Conservation (phyloP, 1,140 invertebrate genomes). For the Hyles vespertilio region DNA sequence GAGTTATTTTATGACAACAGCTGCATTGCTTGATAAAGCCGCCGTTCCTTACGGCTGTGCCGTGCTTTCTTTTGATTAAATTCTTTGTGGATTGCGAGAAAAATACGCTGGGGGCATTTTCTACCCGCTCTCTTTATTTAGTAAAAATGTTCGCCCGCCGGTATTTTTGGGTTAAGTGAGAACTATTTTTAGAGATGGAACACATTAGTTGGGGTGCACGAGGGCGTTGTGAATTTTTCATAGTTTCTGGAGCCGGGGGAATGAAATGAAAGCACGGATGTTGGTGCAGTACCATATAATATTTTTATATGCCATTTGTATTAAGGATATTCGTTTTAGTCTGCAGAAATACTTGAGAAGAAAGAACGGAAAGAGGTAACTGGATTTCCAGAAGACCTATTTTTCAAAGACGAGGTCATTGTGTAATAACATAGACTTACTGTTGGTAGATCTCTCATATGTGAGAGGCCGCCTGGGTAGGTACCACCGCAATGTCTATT, state of each 20-base stretch:
- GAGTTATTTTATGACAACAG: constrained; percentile 20
- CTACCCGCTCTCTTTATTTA: constrained; percentile 1
- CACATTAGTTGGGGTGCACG: neutral
- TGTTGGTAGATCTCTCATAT: too few relatives aligned
- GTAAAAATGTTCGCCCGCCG: neutral
- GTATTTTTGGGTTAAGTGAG: constrained; percentile 4
- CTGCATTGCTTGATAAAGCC: constrained; percentile 19
- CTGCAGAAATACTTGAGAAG: too few relatives aligned
- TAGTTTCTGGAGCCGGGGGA: neutral
- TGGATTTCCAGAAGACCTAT: too few relatives aligned
- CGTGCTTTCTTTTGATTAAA: constrained; percentile 18
- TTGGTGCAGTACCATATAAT: too few relatives aligned
- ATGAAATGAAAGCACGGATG: too few relatives aligned
- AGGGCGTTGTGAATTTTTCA: neutral
- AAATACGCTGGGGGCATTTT: neutral
- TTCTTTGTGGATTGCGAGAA: constrained; percentile 5
- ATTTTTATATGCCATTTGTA: too few relatives aligned
- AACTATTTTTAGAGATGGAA: neutral
- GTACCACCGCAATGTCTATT: too few relatives aligned
- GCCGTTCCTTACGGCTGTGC: neutral
- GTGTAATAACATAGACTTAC: too few relatives aligned
- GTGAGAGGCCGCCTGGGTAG: too few relatives aligned
- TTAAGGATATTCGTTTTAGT: too few relatives aligned
- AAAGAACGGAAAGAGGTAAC: too few relatives aligned
- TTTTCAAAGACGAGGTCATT: too few relatives aligned